phyloP scores from a whole-genome alignment of 2,113 vertebrate species.

The Stegastes partitus region DNA sequence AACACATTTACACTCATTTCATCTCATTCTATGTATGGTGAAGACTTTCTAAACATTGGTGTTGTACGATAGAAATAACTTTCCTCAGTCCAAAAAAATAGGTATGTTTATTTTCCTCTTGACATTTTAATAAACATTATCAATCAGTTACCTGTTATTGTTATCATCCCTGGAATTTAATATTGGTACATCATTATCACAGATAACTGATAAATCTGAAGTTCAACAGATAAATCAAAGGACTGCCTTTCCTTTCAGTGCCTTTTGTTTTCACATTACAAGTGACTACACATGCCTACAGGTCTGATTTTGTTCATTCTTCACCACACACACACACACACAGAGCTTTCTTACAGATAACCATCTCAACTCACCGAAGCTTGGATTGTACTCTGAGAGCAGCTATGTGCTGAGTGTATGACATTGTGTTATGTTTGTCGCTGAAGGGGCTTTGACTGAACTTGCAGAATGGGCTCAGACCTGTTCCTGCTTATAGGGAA shows the following conservation, averaged over 20 bases:
- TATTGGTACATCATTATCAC: neutral
- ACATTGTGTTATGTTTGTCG: slow-evolving; percentile 31
- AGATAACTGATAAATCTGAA: neutral
- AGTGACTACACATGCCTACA: slow-evolving; percentile 18
- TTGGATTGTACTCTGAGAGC: slow-evolving; percentile 10
- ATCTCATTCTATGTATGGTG: too few relatives aligned
- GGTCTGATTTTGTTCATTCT: slow-evolving; percentile 14
- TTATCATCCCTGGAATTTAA: neutral
- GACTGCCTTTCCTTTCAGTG: too few relatives aligned
- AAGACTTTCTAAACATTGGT: too few relatives aligned
- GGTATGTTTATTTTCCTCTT: neutral
- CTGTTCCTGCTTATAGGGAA: slow-evolving; percentile 10
- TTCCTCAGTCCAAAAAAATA: too few relatives aligned
- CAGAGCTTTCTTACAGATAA: slow-evolving; percentile 37
- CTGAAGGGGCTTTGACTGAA: slow-evolving; percentile 10
- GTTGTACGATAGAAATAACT: too few relatives aligned
- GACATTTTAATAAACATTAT: neutral
- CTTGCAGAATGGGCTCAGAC: slow-evolving; percentile 43
- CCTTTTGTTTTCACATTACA: neutral
- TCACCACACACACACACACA: slow-evolving; percentile 11
- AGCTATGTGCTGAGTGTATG: slow-evolving; percentile 5
- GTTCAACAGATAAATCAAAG: too few relatives aligned
- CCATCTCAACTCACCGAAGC: slow-evolving; percentile 26
- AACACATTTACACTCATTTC: neutral
- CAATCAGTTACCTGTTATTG: neutral